These are phyloP conservation scores for Cabera pusaria DNA, from an alignment of 2,888 invertebrate genomes.

Conservation along the genomic window DNA sequence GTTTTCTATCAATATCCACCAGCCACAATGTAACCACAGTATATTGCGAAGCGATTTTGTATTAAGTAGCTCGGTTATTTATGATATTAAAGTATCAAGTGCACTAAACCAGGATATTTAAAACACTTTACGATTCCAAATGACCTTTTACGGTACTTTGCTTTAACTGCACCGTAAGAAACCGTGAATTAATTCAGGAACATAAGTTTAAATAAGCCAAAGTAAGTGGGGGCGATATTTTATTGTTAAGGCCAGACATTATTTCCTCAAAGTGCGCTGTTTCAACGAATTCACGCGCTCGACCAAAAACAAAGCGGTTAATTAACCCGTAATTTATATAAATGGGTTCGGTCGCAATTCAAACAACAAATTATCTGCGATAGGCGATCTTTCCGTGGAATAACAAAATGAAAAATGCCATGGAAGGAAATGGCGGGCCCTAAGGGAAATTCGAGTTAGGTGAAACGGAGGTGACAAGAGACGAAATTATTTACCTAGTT, in stretches of 20 bases:
- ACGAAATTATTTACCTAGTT: constrained; percentile 46
- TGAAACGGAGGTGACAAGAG: constrained; percentile 32
- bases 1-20: too few relatives aligned
- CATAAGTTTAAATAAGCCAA: constrained; percentile 28
- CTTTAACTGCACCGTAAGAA: constrained; percentile 15
- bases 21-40: too few relatives aligned
- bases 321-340: constrained; percentile 73
- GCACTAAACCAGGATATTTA: neutral
- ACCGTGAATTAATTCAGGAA: constrained; percentile 27
- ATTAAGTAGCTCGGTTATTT: too few relatives aligned
- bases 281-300: constrained; percentile 62
- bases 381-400: constrained; percentile 54
- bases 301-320: constrained; percentile 67
- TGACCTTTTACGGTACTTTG: constrained; percentile 6
- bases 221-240: constrained; percentile 44
- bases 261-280: constrained; percentile 54
- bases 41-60: too few relatives aligned
- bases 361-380: constrained; percentile 66
- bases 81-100: too few relatives aligned
- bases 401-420: constrained; percentile 41
- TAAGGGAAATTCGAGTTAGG: constrained; percentile 31
- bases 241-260: constrained; percentile 49
- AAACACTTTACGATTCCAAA: neutral
- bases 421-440: constrained; percentile 40
- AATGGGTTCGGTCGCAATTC: constrained; percentile 63